phyloP scores from a whole-genome alignment of 2,888 invertebrate genomes.

The Leucoma salicis region DNA sequence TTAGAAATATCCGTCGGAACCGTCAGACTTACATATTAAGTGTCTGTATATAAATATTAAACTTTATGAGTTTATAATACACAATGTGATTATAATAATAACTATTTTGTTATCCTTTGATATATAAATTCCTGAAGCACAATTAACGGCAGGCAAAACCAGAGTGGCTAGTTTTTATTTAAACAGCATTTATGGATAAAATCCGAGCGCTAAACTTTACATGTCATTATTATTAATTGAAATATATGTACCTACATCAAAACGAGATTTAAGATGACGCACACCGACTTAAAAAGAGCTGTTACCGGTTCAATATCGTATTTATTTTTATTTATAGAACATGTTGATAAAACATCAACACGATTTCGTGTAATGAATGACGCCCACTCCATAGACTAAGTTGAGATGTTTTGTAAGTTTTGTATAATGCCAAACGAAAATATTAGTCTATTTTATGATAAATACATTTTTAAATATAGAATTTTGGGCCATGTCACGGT shows the following conservation, averaged over 20 bases:
- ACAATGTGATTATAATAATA: slow-evolving; percentile 58
- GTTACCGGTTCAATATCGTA: slow-evolving; percentile 49
- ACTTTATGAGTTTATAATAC: slow-evolving; percentile 46
- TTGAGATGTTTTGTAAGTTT: slow-evolving; percentile 10
- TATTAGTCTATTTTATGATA: too few relatives aligned
- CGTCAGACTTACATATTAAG: slow-evolving; percentile 51
- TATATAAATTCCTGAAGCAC: slow-evolving; percentile 54
- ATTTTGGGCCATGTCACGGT: too few relatives aligned
- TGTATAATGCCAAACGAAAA: too few relatives aligned
- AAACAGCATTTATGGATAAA: too few relatives aligned
- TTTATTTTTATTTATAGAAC: slow-evolving; percentile 51
- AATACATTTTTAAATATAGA: too few relatives aligned
- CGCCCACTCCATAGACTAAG: slow-evolving; percentile 20
- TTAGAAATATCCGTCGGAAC: slow-evolving; percentile 62
- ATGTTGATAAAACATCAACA: slow-evolving; percentile 43
- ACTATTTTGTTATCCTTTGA: too few relatives aligned
- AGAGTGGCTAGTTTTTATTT: slow-evolving; percentile 61
- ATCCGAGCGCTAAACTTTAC: too few relatives aligned
- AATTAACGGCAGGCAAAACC: slow-evolving; percentile 64
- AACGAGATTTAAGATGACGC: slow-evolving; percentile 61
- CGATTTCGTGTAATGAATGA: slow-evolving; percentile 39
- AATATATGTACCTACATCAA: slow-evolving; percentile 58
- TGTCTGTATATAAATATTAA: slow-evolving; percentile 64
- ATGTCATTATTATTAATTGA: slow-evolving; percentile 74
- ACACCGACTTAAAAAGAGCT: slow-evolving; percentile 44